Evolutionary conservation across 2,113 vertebrate genomes (phyloP), one percentile per base, ranked within the genome.

Genomic region (Spheniscus mendiculus): DNA sequence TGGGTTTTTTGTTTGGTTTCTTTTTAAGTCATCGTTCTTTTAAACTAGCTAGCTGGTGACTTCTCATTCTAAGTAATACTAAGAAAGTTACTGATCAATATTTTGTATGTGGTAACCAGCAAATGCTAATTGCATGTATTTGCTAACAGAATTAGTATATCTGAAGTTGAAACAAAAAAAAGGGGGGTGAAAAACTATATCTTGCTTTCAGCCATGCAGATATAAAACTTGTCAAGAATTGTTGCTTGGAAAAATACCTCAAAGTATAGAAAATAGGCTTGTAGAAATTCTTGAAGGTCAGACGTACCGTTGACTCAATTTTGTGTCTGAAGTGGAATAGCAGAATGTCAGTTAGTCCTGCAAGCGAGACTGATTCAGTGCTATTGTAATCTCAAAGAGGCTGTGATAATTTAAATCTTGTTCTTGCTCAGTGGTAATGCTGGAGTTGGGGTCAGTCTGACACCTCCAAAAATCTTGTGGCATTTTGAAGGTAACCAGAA

Each of bases 401-500:
- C 58, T 83, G 10, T 61, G 67, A 23, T 59, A 44, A 90, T 80
- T 85, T 85, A 80, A 87, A 70, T 89, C 40, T 42, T 83, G 36
- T 73, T 85, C 42, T 61, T 87, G 53, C 15, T 85, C 58, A 47
- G 40, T 47, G 38, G 7, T 83, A 42, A 30, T 87, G 45, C 72
- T 70, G 26, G 44, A 83, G 38, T 20, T 53, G 40, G 59, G 87
- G 91, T 96, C 91, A 80, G 70, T 53, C 89, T 96, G 93, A 95
- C 74, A 62, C 50, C 10, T 88, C 40, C 42, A 56, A 21, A 91
- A 85, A 34, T 56, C 44, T 40, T 47, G 29, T 66, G 40, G 36
- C 45, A 29, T 89, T 87, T 83, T 36, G 50, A 40, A 93, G 59
- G 38, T 83, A 29, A 50, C 66, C 56, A 53, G 85, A 76, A 70